Percentiles rank a stretch among this genome's conserved stretches.
Conservation (phyloP, 2,888 invertebrate species). For the Drosophila lutescens region DNA sequence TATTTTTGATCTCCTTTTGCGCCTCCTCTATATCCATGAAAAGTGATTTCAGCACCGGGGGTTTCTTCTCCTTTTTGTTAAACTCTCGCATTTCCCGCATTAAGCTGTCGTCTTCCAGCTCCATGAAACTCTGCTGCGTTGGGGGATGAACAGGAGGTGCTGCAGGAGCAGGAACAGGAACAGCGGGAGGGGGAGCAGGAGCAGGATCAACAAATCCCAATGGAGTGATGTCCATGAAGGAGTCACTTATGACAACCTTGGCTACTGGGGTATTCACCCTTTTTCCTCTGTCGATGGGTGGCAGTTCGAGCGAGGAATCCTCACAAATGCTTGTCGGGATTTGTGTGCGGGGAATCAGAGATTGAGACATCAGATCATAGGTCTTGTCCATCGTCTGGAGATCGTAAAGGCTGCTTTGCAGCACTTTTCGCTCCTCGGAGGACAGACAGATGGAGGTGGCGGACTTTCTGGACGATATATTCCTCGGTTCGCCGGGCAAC, state of each 20-base stretch:
- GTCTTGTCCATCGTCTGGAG: slow-evolving; percentile 50
- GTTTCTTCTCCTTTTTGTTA: slow-evolving; percentile 5
- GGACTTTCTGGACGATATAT: background rate
- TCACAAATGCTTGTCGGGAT: background rate
- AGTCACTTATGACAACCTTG: slow-evolving; percentile 15
- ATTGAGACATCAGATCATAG: slow-evolving; percentile 47
- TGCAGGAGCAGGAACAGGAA: background rate
- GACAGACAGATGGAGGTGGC: slow-evolving; percentile 12
- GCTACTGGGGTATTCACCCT: background rate
- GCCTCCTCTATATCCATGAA: slow-evolving; percentile 13
- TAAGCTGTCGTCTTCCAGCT: slow-evolving; percentile 6
- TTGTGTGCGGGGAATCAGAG: slow-evolving; percentile 22
- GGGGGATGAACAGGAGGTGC: background rate
- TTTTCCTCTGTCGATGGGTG: background rate
- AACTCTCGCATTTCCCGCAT: slow-evolving; percentile 5
- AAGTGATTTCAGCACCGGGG: slow-evolving; percentile 9
- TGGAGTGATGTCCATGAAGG: slow-evolving; percentile 44
- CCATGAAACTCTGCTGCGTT: slow-evolving; percentile 2
- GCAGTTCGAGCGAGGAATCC: background rate
- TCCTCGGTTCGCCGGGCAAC: slow-evolving; percentile 49
- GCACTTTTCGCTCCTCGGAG: slow-evolving; percentile 34
- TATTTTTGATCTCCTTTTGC: slow-evolving; percentile 6
- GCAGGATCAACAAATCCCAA: background rate
- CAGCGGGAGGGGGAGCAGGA: too few species aligned
- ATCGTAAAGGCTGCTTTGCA: slow-evolving; percentile 43